Percentiles rank a stretch among this genome's conserved stretches.
Conservation (phyloP, 2,888 invertebrate genomes). For the Thecocarcelia acutangulata region DNA sequence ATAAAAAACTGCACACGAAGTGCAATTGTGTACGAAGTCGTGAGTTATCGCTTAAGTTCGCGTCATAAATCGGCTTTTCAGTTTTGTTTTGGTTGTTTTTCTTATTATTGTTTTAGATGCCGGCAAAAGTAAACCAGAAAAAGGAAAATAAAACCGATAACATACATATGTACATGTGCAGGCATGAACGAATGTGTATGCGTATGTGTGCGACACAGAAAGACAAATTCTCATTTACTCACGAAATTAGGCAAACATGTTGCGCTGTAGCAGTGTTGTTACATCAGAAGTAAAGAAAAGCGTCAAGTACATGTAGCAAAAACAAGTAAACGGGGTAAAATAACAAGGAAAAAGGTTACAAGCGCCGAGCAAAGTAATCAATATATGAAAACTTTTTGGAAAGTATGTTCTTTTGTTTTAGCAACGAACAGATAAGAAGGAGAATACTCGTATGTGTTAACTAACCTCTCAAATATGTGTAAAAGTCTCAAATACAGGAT, state of each 20-base stretch:
- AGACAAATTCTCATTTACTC: neutral
- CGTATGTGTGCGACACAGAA: neutral
- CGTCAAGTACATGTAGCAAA: too few relatives aligned
- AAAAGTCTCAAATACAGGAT: too few relatives aligned
- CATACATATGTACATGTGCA: neutral
- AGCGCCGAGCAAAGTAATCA: too few relatives aligned
- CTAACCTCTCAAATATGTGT: too few relatives aligned
- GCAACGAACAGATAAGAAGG: too few relatives aligned
- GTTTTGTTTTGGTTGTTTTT: slow-evolving; percentile 43
- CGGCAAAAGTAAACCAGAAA: slow-evolving; percentile 70
- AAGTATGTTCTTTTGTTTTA: too few relatives aligned
- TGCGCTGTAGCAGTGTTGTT: slow-evolving; percentile 8
- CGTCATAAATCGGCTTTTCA: slow-evolving; percentile 23
- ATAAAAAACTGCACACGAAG: slow-evolving; percentile 65
- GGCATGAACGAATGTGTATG: too few relatives aligned
- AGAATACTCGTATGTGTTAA: too few relatives aligned
- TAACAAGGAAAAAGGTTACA: too few relatives aligned
- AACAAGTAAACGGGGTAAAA: too few relatives aligned
- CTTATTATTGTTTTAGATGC: slow-evolving; percentile 54
- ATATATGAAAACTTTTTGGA: too few relatives aligned
- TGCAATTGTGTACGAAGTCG: slow-evolving; percentile 53
- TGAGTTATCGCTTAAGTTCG: slow-evolving; percentile 55
- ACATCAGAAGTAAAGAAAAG: too few relatives aligned
- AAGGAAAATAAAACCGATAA: slow-evolving; percentile 38
- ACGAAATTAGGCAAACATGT: slow-evolving; percentile 19